Conservation (phyloP, 2,113 vertebrate genomes). For the Coracopsis vasa region DNA sequence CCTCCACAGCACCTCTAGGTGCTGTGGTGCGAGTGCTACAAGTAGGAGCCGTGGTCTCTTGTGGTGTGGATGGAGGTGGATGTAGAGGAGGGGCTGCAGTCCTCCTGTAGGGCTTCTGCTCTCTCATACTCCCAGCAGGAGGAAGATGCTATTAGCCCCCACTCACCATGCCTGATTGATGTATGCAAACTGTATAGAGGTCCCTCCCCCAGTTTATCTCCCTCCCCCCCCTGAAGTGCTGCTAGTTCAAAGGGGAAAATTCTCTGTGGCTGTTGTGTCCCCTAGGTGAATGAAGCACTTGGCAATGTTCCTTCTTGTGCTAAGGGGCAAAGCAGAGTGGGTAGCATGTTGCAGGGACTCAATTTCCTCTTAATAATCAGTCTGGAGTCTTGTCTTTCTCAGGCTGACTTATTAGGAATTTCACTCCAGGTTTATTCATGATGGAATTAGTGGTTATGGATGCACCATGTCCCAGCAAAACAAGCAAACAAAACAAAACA, state of each 20-base stretch:
- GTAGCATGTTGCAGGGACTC: not conserved
- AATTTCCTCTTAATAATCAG: not conserved
- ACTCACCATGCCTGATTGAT: not conserved
- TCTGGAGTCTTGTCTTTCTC: not conserved
- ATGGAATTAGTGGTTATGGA: not conserved
- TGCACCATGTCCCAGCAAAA: not conserved
- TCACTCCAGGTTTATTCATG: not conserved
- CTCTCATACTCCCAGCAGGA: not conserved
- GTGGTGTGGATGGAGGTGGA: not conserved
- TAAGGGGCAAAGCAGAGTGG: not conserved
- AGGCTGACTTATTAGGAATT: not conserved
- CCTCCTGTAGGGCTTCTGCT: not conserved
- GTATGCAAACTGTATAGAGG: not conserved
- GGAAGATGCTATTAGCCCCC: not conserved
- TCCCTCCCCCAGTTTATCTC: not conserved
- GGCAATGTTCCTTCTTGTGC: not conserved
- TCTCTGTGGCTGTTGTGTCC: not conserved
- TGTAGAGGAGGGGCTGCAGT: not conserved
- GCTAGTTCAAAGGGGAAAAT: not conserved
- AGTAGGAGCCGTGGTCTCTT: not conserved
- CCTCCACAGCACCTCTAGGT: not conserved
- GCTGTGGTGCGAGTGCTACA: not conserved
- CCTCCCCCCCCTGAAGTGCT: not conserved
- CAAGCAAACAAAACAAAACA: not conserved
- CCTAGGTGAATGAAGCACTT: not conserved